These are phyloP conservation scores for Tyrannus savana DNA, from an alignment of 2,113 vertebrate species.

Conservation along the genomic window DNA sequence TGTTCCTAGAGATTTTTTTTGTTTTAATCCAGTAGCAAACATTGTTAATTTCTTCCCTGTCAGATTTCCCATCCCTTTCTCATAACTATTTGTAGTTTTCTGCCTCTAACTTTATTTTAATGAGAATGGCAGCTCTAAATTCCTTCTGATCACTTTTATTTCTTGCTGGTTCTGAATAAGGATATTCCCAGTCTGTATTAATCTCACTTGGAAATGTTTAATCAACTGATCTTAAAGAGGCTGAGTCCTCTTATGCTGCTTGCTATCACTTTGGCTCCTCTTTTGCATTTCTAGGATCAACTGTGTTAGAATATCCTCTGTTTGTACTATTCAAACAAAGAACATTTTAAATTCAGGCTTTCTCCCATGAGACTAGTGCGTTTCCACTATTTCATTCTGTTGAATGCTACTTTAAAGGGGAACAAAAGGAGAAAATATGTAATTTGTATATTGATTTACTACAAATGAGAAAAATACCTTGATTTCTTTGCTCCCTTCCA, in stretches of 20 bases:
- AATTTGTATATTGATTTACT: not conserved
- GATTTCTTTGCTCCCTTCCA: not conserved
- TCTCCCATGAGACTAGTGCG: not conserved
- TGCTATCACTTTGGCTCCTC: not conserved
- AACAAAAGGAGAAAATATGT: not conserved
- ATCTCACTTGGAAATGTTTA: conserved; percentile 45
- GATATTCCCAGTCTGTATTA: conserved; percentile 33
- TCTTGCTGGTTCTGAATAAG: conserved; percentile 37
- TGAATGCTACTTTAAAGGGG: not conserved
- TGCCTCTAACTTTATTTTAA: conserved; percentile 44
- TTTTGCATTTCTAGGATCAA: not conserved
- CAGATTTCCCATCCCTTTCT: not conserved
- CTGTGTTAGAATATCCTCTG: not conserved
- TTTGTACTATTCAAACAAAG: not conserved
- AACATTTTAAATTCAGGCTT: not conserved
- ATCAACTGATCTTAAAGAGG: conserved; percentile 43
- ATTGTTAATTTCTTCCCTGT: not conserved
- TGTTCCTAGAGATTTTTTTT: not conserved
- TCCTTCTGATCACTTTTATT: conserved; percentile 52
- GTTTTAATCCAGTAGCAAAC: not conserved
- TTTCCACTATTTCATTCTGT: not conserved
- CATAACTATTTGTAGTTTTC: not conserved
- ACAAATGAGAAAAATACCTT: not conserved
- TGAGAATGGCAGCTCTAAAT: conserved; percentile 57
- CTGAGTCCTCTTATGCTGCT: not conserved